These are phyloP conservation scores for Nomada goodeniana DNA, from an alignment of 2,888 invertebrate genomes.

Conservation along the genomic window DNA sequence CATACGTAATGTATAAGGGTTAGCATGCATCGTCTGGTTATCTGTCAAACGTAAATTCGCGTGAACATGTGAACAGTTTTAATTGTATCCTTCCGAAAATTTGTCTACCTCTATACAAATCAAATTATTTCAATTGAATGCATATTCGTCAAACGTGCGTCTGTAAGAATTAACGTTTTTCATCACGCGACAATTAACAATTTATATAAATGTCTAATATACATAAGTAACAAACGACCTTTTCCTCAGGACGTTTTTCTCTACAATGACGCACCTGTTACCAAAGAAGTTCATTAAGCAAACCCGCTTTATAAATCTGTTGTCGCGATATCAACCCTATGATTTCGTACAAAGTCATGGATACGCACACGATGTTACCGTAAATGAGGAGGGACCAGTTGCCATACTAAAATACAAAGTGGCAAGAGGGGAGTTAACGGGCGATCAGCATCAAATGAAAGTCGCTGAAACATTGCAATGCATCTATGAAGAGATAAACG, in stretches of 20 bases:
- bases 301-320: constrained; percentile 63
- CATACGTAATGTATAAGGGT: constrained; percentile 58
- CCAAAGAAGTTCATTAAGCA: constrained; percentile 61
- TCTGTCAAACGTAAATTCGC: constrained; percentile 41
- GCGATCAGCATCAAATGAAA: constrained; percentile 90
- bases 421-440: constrained; percentile 86
- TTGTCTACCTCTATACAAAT: not conserved
- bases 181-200: constrained; percentile 4
- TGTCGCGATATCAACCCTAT: constrained; percentile 58
- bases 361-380: constrained; percentile 48
- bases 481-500: constrained; percentile 88
- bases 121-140: constrained; percentile 22
- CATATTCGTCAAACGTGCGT: constrained; percentile 7
- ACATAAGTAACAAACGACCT: constrained; percentile 34
- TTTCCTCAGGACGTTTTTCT: constrained; percentile 40
- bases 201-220: not conserved
- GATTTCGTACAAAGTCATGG: constrained; percentile 51
- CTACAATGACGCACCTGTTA: constrained; percentile 71
- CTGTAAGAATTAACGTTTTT: constrained; percentile 8
- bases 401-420: constrained; percentile 87
- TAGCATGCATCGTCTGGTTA: constrained; percentile 35
- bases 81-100: constrained; percentile 2
- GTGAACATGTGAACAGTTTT: constrained; percentile 4
- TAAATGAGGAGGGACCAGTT: constrained; percentile 83
- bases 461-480: constrained; percentile 90